phyloP scores from a whole-genome alignment of 2,888 invertebrate species.

The Smittia aterrima region DNA sequence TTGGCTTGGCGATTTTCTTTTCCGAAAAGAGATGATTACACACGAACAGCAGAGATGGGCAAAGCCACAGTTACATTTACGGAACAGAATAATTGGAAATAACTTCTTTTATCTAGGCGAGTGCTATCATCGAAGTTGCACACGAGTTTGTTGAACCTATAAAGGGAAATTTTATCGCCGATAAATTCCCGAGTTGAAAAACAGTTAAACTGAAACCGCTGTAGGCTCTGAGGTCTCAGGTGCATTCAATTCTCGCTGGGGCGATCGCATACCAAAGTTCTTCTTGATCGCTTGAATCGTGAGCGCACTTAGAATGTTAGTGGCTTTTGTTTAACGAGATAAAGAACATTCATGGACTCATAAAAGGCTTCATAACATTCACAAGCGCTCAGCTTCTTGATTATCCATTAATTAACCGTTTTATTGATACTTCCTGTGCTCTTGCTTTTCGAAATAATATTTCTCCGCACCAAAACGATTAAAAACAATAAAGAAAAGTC shows the following conservation, averaged over 20 bases:
- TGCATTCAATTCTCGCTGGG: no score
- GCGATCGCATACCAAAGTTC: no score
- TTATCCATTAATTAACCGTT: slow-evolving; percentile 18
- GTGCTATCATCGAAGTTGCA: background rate
- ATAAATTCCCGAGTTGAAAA: no score
- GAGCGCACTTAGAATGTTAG: background rate
- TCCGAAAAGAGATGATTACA: background rate
- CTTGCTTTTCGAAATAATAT: background rate
- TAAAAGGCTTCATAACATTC: background rate
- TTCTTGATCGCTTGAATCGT: no score
- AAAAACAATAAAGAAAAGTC: background rate
- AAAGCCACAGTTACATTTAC: slow-evolving; percentile 12
- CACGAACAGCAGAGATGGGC: background rate
- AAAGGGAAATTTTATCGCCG: background rate
- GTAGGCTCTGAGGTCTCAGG: background rate
- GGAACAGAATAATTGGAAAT: slow-evolving; percentile 25
- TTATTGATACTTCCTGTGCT: slow-evolving; percentile 19
- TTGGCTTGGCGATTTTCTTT: background rate
- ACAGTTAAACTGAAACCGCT: background rate
- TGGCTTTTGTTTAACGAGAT: background rate
- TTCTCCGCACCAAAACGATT: background rate
- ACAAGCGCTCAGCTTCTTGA: background rate
- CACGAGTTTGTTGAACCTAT: background rate
- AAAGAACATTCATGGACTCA: background rate
- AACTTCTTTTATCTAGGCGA: slow-evolving; percentile 3